These are phyloP conservation scores for Esox lucius DNA, from an alignment of 2,797 vertebrate species.

Conservation along the genomic window DNA sequence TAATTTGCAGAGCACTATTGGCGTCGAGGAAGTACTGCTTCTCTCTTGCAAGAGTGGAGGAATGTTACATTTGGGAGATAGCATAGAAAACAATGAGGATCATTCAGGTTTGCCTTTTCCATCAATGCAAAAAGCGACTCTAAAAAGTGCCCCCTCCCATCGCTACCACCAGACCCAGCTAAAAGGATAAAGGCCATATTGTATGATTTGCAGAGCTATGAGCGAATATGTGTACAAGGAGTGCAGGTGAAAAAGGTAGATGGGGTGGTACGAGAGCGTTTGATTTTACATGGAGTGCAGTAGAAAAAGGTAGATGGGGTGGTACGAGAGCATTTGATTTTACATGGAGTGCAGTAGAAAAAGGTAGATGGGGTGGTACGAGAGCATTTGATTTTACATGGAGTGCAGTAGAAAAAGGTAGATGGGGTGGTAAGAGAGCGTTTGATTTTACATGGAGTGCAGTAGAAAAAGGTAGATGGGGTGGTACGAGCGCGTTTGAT, in stretches of 20 bases:
- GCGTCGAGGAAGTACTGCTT: neutral
- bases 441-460: no score
- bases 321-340: no score
- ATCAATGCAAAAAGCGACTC: neutral
- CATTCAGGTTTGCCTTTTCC: slow-evolving; percentile 13
- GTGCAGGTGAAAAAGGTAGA: neutral
- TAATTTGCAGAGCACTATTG: neutral
- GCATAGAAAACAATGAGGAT: slow-evolving; percentile 15
- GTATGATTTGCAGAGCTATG: neutral
- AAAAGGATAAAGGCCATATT: slow-evolving; percentile 5
- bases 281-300: no score
- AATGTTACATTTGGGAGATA: slow-evolving; percentile 4
- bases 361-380: no score
- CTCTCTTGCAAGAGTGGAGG: neutral
- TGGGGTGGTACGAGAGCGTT: neutral
- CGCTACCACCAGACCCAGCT: neutral
- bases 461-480: no score
- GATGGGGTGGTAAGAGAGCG: neutral
- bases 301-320: no score
- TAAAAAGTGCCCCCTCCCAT: neutral
- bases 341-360: no score
- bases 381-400: no score
- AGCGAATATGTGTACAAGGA: neutral
- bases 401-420: neutral
- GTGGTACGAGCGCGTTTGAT: no score